Conservation (phyloP, 2,113 vertebrate genomes). For the Colaptes auratus region DNA sequence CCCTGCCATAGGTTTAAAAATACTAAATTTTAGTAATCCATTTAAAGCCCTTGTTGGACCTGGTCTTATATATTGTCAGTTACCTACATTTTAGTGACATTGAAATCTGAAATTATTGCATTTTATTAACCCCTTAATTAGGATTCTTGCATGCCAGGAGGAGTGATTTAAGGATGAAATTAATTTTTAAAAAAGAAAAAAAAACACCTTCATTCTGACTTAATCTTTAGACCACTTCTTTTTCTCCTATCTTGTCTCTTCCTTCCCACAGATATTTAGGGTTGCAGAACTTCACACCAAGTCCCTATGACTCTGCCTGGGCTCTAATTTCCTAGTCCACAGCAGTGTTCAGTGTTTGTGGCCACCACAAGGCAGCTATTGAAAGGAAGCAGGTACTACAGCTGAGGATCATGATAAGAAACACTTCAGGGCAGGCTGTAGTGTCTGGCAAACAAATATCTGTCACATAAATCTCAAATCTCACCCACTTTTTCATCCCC, state of each 20-base stretch:
- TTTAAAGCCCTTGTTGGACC: not conserved
- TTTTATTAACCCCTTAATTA: slow-evolving; percentile 31
- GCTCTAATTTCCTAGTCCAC: slow-evolving; percentile 69
- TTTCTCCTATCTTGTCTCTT: slow-evolving; percentile 70
- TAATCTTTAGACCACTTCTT: slow-evolving; percentile 64
- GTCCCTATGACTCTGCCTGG: slow-evolving; percentile 68
- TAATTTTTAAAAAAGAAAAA: not conserved
- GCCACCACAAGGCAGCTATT: slow-evolving; percentile 70
- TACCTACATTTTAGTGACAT: not conserved
- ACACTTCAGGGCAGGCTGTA: slow-evolving; percentile 62
- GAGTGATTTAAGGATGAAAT: slow-evolving; percentile 34
- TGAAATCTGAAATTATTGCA: not conserved
- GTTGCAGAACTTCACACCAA: slow-evolving; percentile 71
- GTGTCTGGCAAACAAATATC: slow-evolving; percentile 9
- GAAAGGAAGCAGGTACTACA: slow-evolving; percentile 71
- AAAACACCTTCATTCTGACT: slow-evolving; percentile 28
- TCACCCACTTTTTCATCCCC: not conserved
- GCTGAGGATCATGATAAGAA: slow-evolving; percentile 54
- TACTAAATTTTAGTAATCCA: not conserved
- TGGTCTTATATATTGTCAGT: not conserved
- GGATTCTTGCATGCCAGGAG: slow-evolving; percentile 55
- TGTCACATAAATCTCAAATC: not conserved
- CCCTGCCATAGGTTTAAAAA: slow-evolving; percentile 1
- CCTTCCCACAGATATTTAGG: slow-evolving; percentile 70
- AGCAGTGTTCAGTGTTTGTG: slow-evolving; percentile 70